Evolutionary conservation across 2,797 vertebrate species (phyloP).

Genomic region (Poecilia gillii): DNA sequence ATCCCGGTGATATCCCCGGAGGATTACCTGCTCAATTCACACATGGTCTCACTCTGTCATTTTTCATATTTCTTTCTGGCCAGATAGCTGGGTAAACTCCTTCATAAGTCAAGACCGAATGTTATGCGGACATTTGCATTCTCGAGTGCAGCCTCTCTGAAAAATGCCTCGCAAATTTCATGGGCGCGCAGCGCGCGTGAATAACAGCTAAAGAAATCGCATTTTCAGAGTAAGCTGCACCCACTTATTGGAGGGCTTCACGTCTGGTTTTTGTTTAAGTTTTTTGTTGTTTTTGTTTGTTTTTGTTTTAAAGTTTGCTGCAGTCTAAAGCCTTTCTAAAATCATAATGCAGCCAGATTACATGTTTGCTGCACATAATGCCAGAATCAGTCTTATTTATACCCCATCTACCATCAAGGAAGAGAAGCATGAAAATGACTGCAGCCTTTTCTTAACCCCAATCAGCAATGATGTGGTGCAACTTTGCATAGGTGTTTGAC

Average conservation of each 20-base stretch:
- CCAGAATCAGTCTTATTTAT: conserved; percentile 53
- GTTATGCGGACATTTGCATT: conserved; percentile 14
- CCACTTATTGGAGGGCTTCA: conserved; percentile 38
- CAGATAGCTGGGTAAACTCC: conserved; percentile 15
- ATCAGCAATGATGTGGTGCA: conserved; percentile 58
- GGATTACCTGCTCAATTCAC: conserved; percentile 25
- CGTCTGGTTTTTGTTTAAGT: conserved; percentile 19
- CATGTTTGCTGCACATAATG: conserved; percentile 53
- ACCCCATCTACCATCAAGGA: conserved; percentile 44
- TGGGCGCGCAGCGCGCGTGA: background rate
- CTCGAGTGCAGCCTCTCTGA: conserved; percentile 11
- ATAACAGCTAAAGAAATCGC: conserved; percentile 27
- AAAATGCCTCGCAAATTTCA: conserved; percentile 6
- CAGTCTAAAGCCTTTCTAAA: conserved; percentile 36
- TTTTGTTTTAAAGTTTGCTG: conserved; percentile 18
- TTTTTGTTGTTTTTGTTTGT: background rate
- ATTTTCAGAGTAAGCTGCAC: conserved; percentile 32
- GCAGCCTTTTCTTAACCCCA: conserved; percentile 53
- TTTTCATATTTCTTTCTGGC: conserved; percentile 19
- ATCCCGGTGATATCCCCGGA: conserved; percentile 12
- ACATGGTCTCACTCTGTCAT: conserved; percentile 22
- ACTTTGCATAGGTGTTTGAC: conserved; percentile 39
- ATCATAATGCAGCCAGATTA: conserved; percentile 56
- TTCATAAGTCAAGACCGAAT: conserved; percentile 9
- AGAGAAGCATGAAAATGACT: conserved; percentile 59